Base-by-base conservation (phyloP, 1,140 invertebrate genomes). In the Trichonephila inaurata region DNA sequence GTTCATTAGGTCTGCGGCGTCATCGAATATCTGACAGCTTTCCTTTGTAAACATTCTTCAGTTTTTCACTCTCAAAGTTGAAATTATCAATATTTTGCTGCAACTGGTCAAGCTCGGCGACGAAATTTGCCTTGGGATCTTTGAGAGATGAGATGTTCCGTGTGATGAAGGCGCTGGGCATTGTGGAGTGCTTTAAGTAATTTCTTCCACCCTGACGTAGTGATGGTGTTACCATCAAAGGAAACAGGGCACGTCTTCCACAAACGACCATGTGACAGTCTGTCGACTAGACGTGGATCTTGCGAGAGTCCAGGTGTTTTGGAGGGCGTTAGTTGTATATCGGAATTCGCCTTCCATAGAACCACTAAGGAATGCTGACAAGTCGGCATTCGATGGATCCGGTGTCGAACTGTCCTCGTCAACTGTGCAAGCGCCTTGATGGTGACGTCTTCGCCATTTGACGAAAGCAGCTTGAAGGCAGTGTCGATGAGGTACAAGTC, bases 61-160 rank as follows among this genome's bases (percentile, higher is more conserved):
- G n/a, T n/a, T n/a, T n/a, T n/a, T n/a, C n/a, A n/a, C n/a, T n/a
- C n/a, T n/a, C n/a, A n/a, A n/a, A n/a, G n/a, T n/a, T n/a, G n/a
- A n/a, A n/a, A n/a, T n/a, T n/a, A n/a, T n/a, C n/a, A n/a, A n/a
- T n/a, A n/a, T n/a, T n/a, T n/a, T n/a, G n/a, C n/a, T n/a, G n/a
- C n/a, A n/a, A n/a, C n/a, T n/a, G n/a, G n/a, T n/a, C n/a, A n/a
- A n/a, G n/a, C n/a, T n/a, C n/a, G n/a, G n/a, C n/a, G n/a, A n/a
- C n/a, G n/a, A n/a, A n/a, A n/a, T 6, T 64, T 89, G 1, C 86
- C 86, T 89, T 89, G 86, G 61, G 19, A 33, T 58, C 24, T 5
- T 12, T 21, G 19, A 8, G 6, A 7, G 8, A 90, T 44, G 0
- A 90, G 64, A 19, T 16, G 14, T 2, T 5, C 4, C 8, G 69